Evolutionary conservation across 2,113 vertebrate species (phyloP), one percentile per base, ranked within the genome.

Genomic region (Caloenas nicobarica): DNA sequence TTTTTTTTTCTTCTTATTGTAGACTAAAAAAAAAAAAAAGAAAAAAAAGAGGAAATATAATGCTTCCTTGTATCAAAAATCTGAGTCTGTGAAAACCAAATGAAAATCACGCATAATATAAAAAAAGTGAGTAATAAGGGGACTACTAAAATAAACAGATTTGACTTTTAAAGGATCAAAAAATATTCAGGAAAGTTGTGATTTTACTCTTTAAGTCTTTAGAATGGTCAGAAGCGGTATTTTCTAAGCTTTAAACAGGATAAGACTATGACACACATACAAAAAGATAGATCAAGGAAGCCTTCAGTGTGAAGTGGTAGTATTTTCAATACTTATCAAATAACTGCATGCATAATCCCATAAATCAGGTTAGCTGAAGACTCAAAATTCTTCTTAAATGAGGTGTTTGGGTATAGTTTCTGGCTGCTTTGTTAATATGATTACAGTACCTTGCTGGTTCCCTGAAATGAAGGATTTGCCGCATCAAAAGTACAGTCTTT

Each of bases 371-470:
- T 97, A 97, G 90, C 93, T 89, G 81, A 96, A 91, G 89, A 95
- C 69, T 95, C 87, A 86, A 93, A 88, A 94, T 95, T 97, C 96
- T 97, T 93, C 97, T 97, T 73, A 96, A 94, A 96, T 97, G 89
- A 96, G 91, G 89, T 97, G 84, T 96, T 97, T 96, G 79, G 96
- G 90, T 96, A 88, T 96, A 96, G 94, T 97, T 97, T 98, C 96
- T 96, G 89, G 88, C 89, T 96, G 87, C 93, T 97, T 96, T 96
- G 96, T 97, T 97, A 97, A 96, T 95, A 93, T 97, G 96, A 95
- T 97, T 96, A 92, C 93, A 91, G 92, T 96, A 98, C 95, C 96
- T 98, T 97, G 91, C 92, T 97, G 93, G 84, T 95, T 96, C 81
- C 95, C 96, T 95, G 78, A 96, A 97, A 95, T 82, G 96, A 96